Conservation (phyloP, 2,888 invertebrate genomes). For the Ormyrus rosae region DNA sequence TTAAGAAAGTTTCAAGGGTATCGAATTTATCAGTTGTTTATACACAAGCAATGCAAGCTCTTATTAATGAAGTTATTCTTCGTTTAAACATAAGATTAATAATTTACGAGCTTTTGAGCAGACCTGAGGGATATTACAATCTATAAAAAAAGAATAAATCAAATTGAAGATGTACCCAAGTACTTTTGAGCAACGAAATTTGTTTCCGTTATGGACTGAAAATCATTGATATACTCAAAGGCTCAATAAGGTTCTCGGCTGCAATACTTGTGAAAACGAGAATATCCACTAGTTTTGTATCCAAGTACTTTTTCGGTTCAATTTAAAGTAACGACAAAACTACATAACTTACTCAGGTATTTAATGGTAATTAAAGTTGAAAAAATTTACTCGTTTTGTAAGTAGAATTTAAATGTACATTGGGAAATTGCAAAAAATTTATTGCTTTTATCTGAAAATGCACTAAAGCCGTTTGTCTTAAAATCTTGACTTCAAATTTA, state of each 20-base stretch:
- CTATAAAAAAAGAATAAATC: constrained; percentile 10
- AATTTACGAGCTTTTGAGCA: constrained; percentile 37
- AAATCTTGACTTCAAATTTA: constrained; percentile 3
- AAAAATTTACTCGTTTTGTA: constrained; percentile 34
- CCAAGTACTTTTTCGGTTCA: constrained; percentile 68
- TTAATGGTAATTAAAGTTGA: constrained; percentile 60
- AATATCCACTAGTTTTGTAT: constrained; percentile 67
- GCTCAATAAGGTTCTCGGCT: constrained; percentile 36
- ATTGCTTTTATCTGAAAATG: background rate
- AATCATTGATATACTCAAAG: constrained; percentile 23
- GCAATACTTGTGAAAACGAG: constrained; percentile 54
- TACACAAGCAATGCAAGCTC: constrained; percentile 20
- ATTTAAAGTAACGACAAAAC: constrained; percentile 60
- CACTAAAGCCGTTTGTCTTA: background rate
- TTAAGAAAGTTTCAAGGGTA: constrained; percentile 6
- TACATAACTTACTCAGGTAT: constrained; percentile 69
- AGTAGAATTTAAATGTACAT: constrained; percentile 1
- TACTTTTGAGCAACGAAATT: constrained; percentile 66
- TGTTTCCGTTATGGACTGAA: constrained; percentile 18
- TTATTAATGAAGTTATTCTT: constrained; percentile 50
- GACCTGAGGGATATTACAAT: constrained; percentile 23
- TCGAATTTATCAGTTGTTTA: constrained; percentile 3
- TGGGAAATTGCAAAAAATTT: background rate
- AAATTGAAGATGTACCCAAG: constrained; percentile 21
- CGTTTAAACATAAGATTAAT: constrained; percentile 45